Conservation (phyloP, 2,113 vertebrate genomes). For the Gnathonemus longibarbis region DNA sequence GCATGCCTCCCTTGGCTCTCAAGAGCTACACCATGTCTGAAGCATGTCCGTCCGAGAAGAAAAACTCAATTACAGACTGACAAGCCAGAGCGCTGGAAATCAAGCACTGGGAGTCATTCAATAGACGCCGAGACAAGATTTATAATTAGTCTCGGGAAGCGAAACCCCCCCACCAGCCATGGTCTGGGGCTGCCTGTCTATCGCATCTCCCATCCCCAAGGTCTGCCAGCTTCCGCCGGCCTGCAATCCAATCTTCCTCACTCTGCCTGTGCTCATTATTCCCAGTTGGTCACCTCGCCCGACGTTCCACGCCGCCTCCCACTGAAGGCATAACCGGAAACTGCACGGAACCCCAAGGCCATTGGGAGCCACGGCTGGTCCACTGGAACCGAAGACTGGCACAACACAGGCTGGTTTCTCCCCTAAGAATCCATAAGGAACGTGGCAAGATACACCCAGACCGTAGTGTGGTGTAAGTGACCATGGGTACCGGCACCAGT, state of each 20-base stretch:
- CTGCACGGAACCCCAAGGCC: not conserved
- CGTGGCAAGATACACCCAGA: no score
- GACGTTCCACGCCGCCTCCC: not conserved
- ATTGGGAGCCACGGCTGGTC: not conserved
- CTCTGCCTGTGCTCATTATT: not conserved
- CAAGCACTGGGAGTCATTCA: not conserved
- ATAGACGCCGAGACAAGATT: not conserved
- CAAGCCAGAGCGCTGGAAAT: not conserved
- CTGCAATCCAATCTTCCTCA: not conserved
- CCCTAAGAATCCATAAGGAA: not conserved
- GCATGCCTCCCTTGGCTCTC: not conserved
- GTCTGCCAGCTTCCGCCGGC: not conserved
- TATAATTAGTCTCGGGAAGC: not conserved
- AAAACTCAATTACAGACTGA: constrained; percentile 10
- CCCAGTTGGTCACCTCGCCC: not conserved
- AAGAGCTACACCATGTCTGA: not conserved
- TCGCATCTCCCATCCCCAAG: not conserved
- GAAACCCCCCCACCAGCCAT: not conserved
- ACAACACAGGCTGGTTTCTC: not conserved
- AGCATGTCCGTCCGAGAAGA: not conserved
- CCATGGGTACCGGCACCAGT: not conserved
- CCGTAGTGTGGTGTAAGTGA: not conserved
- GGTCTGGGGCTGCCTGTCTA: not conserved
- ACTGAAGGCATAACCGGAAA: not conserved
- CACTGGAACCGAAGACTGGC: not conserved